phyloP scores from a whole-genome alignment of 2,797 vertebrate species.

The Muscicapa comitata region DNA sequence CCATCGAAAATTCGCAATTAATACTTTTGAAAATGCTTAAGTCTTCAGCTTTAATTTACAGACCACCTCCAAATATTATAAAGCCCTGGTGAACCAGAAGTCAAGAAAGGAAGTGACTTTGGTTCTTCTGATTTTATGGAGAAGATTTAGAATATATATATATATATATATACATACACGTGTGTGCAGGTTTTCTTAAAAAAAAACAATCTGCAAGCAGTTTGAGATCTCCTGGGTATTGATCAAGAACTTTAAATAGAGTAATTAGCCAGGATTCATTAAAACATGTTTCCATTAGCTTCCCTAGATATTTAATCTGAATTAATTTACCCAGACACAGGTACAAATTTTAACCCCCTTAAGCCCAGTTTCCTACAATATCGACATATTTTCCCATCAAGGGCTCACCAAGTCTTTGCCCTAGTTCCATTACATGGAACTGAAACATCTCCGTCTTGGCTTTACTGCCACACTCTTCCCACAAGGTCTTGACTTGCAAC shows the following conservation, averaged over 20 bases:
- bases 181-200: background rate
- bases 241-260: slow-evolving; percentile 47
- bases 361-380: background rate
- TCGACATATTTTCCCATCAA: background rate
- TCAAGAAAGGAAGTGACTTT: background rate
- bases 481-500: background rate
- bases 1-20: background rate
- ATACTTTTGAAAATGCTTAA: background rate
- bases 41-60: background rate
- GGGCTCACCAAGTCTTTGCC: background rate
- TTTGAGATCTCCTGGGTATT: slow-evolving; percentile 8
- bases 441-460: background rate
- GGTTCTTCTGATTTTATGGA: slow-evolving; percentile 12
- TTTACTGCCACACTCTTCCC: background rate
- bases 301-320: slow-evolving; percentile 9
- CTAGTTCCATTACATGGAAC: background rate
- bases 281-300: slow-evolving; percentile 21
- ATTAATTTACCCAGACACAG: background rate
- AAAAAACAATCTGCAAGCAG: background rate
- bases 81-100: background rate
- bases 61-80: background rate
- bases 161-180: background rate
- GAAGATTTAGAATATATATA: background rate
- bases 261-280: slow-evolving; percentile 51
- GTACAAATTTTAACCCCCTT: background rate